phyloP scores from a whole-genome alignment of 23 tunicate species.

The Trididemnum miniatum region DNA sequence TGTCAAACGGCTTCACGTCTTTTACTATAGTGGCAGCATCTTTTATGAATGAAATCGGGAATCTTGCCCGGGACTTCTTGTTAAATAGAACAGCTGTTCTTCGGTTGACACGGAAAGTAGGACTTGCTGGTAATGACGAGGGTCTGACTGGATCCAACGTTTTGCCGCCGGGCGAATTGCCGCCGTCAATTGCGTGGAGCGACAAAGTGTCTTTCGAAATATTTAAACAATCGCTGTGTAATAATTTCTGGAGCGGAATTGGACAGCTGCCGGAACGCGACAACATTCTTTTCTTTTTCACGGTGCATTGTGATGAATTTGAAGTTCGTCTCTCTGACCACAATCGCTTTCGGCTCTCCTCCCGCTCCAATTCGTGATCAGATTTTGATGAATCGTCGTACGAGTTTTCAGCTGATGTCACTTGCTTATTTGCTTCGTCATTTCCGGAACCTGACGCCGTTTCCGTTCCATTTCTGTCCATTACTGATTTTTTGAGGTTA shows the following conservation, averaged over 20 bases:
- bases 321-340: slow-evolving; percentile 50
- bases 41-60: no score
- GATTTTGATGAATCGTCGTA: neutral
- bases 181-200: neutral
- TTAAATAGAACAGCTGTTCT: slow-evolving; percentile 77
- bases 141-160: neutral
- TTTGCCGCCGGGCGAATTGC: neutral
- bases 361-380: neutral
- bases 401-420: neutral
- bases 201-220: neutral
- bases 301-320: slow-evolving; percentile 11
- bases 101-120: slow-evolving; percentile 38
- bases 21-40: no score
- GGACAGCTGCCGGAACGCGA: slow-evolving; percentile 53
- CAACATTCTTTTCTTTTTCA: slow-evolving; percentile 35
- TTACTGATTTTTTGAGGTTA: neutral
- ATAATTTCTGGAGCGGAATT: neutral
- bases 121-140: slow-evolving; percentile 7
- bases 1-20: no score
- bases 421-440: neutral
- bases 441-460: neutral
- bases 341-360: slow-evolving; percentile 17
- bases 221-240: neutral
- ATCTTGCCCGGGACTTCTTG: slow-evolving; percentile 58
- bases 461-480: neutral